These are phyloP conservation scores for Chelonia mydas DNA, from an alignment of 2,797 vertebrate species.

Conservation along the genomic window DNA sequence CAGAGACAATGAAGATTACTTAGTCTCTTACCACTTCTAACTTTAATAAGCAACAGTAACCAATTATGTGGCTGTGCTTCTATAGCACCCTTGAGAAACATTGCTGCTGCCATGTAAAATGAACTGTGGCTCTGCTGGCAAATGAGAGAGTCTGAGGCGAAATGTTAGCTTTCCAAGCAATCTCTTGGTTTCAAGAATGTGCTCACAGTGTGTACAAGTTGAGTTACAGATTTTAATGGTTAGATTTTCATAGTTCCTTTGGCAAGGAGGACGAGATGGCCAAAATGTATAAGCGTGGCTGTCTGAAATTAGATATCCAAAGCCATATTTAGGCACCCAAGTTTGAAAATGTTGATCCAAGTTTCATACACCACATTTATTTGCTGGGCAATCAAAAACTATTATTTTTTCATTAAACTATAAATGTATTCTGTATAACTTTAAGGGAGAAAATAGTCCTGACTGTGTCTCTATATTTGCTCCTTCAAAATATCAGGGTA, in stretches of 20 bases:
- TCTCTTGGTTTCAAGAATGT: background rate
- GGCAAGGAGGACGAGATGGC: background rate
- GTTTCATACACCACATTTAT: background rate
- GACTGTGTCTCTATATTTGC: background rate
- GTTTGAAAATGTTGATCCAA: background rate
- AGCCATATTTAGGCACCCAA: background rate
- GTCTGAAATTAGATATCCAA: background rate
- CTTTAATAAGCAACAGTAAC: conserved; percentile 13
- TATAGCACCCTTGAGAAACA: conserved; percentile 22
- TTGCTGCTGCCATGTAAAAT: background rate
- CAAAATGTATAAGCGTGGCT: background rate
- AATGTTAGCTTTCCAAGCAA: background rate
- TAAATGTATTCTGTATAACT: background rate
- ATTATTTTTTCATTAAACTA: background rate
- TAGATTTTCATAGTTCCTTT: background rate
- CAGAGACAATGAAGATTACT: background rate
- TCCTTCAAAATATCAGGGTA: background rate
- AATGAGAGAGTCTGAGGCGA: background rate
- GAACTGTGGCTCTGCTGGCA: background rate
- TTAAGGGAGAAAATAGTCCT: background rate
- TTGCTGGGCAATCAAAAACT: background rate
- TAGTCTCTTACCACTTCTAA: background rate
- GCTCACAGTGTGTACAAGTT: background rate
- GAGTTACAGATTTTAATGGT: background rate
- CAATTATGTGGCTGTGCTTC: conserved; percentile 19